Evolutionary conservation across 2,888 invertebrate genomes (phyloP).

Genomic region (Electrophaes corylata): DNA sequence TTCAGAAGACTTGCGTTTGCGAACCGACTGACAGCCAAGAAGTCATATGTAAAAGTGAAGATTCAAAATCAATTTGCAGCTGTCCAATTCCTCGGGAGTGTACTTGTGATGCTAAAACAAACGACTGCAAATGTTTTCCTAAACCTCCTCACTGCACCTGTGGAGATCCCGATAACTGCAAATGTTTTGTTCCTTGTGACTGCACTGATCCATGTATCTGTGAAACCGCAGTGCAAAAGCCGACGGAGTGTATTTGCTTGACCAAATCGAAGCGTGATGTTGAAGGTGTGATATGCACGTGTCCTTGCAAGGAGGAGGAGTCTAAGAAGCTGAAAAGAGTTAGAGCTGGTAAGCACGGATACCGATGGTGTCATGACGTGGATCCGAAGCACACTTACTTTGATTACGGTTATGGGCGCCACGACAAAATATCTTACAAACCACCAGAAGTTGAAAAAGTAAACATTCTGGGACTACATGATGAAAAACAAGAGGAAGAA

Average conservation of each 20-base stretch:
- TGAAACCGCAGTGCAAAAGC: conserved; percentile 47
- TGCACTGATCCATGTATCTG: conserved; percentile 68
- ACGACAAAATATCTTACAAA: conserved; percentile 60
- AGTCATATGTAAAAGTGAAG: conserved; percentile 50
- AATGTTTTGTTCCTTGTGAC: conserved; percentile 61
- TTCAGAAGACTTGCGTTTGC: conserved; percentile 62
- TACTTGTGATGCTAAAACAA: conserved; percentile 49
- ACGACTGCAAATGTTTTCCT: conserved; percentile 61
- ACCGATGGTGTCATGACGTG: conserved; percentile 73
- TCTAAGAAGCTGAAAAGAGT: conserved; percentile 59
- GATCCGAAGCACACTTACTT: conserved; percentile 74
- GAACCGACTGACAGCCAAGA: conserved; percentile 50
- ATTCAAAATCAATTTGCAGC: conserved; percentile 57
- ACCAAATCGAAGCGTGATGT: conserved; percentile 44
- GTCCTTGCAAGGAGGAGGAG: conserved; percentile 47
- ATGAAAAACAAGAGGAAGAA: conserved; percentile 42
- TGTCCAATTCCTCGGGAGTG: conserved; percentile 56
- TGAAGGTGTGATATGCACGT: conserved; percentile 51
- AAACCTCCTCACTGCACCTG: conserved; percentile 58
- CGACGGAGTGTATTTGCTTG: conserved; percentile 59
- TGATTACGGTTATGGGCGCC: conserved; percentile 68
- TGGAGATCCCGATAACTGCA: conserved; percentile 64
- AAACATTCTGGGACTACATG: conserved; percentile 63
- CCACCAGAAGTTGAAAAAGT: conserved; percentile 54
- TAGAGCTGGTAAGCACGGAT: conserved; percentile 68